Evolutionary conservation across 2,797 vertebrate species (phyloP), one percentile per base, ranked within the genome.

Genomic region (Thalassophryne amazonica): DNA sequence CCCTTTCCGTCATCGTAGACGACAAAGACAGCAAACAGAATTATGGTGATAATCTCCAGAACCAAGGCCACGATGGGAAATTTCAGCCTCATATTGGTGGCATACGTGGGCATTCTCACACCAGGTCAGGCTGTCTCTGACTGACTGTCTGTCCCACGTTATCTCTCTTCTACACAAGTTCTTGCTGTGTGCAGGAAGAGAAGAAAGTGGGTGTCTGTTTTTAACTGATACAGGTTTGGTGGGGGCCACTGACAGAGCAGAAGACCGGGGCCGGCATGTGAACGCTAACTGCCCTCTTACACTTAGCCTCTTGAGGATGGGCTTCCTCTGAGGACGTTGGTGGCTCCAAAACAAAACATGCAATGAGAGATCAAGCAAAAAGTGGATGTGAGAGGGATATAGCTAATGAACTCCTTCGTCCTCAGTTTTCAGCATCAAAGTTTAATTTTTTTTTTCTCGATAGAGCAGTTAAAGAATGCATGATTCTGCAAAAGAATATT

Each of bases 11-110:
- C 84, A 15, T 88, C 79, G 24, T 97, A 97, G 12, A 61, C 67
- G 51, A 91, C 92, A 86, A 93, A 95, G 37, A 95, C 18, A 0
- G 66, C 91, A 45, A 92, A 98, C 73, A 96, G 82, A 83, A 91
- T 22, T 63, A 98, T 97, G 73, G 93, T 90, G 58, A 83, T 28
- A 52, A 87, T 65, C 80, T 99, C 89, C 76, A 98, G 84, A 60
- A 40, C 3, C 77, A 97, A 71, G 6, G 94, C 95, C 70, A 93
- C 1, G 15, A 94, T 53, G 3, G 96, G 91, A 58, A 99, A 95
- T 84, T 88, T 94, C 53, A 93, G 28, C 88, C 89, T 93, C 94
- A 99, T 98, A 89, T 89, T 94, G 88, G 91, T 93, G 68, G 91
- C 63, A 40, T 81, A 88, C 10, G 91, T 83, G 81, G 91, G 85